Conservation (phyloP, 2,113 vertebrate species). For the Cololabis saira region DNA sequence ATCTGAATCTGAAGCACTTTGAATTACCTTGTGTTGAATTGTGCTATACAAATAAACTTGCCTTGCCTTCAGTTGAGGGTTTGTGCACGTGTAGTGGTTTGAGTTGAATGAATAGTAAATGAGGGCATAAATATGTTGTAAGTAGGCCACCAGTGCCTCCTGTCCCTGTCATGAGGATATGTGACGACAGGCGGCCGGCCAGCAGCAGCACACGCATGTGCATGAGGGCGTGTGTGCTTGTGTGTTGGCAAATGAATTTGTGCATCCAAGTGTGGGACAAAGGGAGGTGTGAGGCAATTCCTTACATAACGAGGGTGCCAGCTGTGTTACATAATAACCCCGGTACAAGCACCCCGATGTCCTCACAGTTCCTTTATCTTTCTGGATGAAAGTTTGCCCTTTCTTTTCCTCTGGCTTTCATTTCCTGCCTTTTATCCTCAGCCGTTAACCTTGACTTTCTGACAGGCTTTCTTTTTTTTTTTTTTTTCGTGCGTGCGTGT, state of each 20-base stretch:
- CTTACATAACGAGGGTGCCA: conserved; percentile 59
- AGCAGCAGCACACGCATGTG: too few species aligned
- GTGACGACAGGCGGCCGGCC: conserved; percentile 55
- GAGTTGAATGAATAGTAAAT: too few species aligned
- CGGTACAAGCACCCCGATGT: conserved; percentile 42
- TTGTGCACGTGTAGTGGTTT: too few species aligned
- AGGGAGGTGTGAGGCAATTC: conserved; percentile 32
- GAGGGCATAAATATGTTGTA: conserved; percentile 60
- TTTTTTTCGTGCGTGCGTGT: too few species aligned
- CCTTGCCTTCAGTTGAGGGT: conserved; percentile 6
- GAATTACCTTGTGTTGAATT: too few species aligned
- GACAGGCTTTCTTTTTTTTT: conserved; percentile 36
- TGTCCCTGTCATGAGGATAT: conserved; percentile 58
- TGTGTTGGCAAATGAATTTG: conserved; percentile 34
- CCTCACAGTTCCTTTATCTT: conserved; percentile 31
- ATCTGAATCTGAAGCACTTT: too few species aligned
- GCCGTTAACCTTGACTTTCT: conserved; percentile 32
- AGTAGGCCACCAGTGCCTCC: conserved; percentile 46
- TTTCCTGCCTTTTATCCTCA: conserved; percentile 50
- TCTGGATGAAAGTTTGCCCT: conserved; percentile 18
- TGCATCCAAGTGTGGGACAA: conserved; percentile 30
- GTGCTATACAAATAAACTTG: too few species aligned
- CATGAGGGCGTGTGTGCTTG: conserved; percentile 6
- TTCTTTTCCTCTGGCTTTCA: conserved; percentile 39
- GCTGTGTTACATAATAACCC: conserved; percentile 50